Conservation (phyloP, 2,113 vertebrate genomes). For the Chloebia gouldiae region DNA sequence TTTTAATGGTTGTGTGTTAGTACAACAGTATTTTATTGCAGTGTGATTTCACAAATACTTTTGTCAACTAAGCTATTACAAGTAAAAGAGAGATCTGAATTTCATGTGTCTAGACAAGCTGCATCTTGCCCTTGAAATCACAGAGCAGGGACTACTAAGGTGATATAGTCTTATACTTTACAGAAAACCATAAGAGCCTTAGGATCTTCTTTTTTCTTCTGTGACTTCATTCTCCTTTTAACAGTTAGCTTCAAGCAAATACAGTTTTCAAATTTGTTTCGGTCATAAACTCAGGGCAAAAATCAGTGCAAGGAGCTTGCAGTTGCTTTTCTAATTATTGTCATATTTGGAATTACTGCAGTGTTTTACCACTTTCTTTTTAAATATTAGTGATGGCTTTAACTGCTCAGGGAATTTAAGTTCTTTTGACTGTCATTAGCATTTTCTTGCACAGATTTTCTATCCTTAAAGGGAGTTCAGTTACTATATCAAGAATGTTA, state of each 20-base stretch:
- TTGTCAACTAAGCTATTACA: neutral
- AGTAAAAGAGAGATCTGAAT: neutral
- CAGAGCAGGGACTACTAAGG: neutral
- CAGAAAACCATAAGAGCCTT: neutral
- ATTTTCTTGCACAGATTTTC: neutral
- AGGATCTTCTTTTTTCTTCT: neutral
- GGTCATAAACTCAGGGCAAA: neutral
- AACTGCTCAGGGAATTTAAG: neutral
- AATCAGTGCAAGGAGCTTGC: neutral
- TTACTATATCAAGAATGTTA: neutral
- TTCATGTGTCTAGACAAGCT: neutral
- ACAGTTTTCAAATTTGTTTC: neutral
- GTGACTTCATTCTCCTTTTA: neutral
- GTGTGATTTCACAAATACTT: neutral
- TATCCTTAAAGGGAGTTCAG: neutral
- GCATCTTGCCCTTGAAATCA: neutral
- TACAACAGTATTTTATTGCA: neutral
- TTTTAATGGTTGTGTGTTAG: neutral
- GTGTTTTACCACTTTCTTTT: neutral
- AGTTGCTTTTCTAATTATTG: neutral
- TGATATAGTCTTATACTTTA: neutral
- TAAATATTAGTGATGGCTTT: neutral
- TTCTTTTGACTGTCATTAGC: neutral
- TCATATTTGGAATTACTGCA: neutral
- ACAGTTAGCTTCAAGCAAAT: neutral